A percentile compares a stretch with the other conserved stretches of the same genome.
Conservation (phyloP, 1,140 invertebrate species). For the Caerostris extrusa region DNA sequence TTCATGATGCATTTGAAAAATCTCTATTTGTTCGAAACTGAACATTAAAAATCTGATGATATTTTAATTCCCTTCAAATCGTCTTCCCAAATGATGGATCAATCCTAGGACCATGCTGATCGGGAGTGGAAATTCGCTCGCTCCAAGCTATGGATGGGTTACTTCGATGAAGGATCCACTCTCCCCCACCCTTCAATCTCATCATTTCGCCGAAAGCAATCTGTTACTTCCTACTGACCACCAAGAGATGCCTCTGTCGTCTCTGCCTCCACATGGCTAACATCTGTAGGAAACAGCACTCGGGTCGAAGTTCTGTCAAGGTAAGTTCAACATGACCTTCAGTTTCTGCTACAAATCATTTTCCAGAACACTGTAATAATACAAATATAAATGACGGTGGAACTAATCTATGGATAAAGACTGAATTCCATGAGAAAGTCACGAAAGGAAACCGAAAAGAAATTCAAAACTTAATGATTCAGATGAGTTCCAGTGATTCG, state of each 20-base stretch:
- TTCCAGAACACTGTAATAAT: too few species aligned
- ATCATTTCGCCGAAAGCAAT: constrained; percentile 85
- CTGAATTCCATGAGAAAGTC: too few species aligned
- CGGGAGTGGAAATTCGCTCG: constrained; percentile 96
- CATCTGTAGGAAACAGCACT: constrained; percentile 43
- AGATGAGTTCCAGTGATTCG: too few species aligned
- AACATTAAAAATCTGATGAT: not conserved
- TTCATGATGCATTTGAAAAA: not conserved
- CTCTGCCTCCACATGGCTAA: constrained; percentile 73
- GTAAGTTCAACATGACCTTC: not conserved
- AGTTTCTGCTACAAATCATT: too few species aligned
- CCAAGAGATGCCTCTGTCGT: constrained; percentile 79
- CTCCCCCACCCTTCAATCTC: constrained; percentile 92
- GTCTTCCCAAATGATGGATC: not conserved
- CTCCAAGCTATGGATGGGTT: constrained; percentile 93
- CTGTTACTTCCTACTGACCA: constrained; percentile 81
- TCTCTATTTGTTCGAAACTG: not conserved
- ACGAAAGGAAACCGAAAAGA: too few species aligned
- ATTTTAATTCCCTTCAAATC: not conserved
- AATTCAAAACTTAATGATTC: too few species aligned
- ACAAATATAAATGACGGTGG: too few species aligned
- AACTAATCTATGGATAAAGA: too few species aligned
- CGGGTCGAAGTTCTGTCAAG: constrained; percentile 58
- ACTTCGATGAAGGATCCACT: constrained; percentile 93
- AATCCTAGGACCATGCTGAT: constrained; percentile 88